phyloP scores from a whole-genome alignment of 2,888 invertebrate genomes.

The Drosophila nigritarsus region DNA sequence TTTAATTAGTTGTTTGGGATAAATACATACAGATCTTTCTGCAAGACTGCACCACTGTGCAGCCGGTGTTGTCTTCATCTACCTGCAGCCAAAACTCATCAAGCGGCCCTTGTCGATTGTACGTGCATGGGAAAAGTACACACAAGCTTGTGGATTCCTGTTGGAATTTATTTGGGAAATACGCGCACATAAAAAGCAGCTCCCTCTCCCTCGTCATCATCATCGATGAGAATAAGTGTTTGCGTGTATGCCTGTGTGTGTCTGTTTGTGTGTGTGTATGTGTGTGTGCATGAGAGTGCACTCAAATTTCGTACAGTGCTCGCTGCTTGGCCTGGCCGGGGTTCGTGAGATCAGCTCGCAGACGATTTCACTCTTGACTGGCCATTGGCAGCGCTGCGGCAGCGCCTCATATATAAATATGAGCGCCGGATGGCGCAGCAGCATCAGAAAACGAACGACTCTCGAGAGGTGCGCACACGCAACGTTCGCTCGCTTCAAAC shows the following conservation, averaged over 20 bases:
- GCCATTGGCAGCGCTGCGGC: slow-evolving; percentile 73
- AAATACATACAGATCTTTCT: neutral
- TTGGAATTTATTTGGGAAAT: slow-evolving; percentile 84
- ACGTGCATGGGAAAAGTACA: slow-evolving; percentile 84
- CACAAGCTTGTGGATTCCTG: slow-evolving; percentile 82
- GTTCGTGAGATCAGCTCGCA: slow-evolving; percentile 80
- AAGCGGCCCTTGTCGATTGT: slow-evolving; percentile 81
- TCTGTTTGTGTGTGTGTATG: slow-evolving; percentile 23
- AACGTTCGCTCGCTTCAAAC: slow-evolving; percentile 52
- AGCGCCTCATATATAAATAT: slow-evolving; percentile 83
- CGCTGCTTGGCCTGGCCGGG: slow-evolving; percentile 47
- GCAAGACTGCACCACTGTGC: slow-evolving; percentile 56
- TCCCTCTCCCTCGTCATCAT: slow-evolving; percentile 51
- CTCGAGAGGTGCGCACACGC: slow-evolving; percentile 82
- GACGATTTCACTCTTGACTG: slow-evolving; percentile 80
- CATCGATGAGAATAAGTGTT: slow-evolving; percentile 45
- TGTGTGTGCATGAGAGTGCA: slow-evolving; percentile 73
- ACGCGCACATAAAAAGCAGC: slow-evolving; percentile 72
- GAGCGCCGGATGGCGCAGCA: slow-evolving; percentile 81
- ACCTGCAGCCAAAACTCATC: slow-evolving; percentile 78
- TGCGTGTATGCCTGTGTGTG: slow-evolving; percentile 27
- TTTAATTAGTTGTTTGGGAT: slow-evolving; percentile 22
- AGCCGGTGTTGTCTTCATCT: slow-evolving; percentile 62
- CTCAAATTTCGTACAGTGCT: slow-evolving; percentile 79
- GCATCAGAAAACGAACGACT: slow-evolving; percentile 84